Conservation (phyloP, 2,888 invertebrate genomes). For the Macrophya annulata region DNA sequence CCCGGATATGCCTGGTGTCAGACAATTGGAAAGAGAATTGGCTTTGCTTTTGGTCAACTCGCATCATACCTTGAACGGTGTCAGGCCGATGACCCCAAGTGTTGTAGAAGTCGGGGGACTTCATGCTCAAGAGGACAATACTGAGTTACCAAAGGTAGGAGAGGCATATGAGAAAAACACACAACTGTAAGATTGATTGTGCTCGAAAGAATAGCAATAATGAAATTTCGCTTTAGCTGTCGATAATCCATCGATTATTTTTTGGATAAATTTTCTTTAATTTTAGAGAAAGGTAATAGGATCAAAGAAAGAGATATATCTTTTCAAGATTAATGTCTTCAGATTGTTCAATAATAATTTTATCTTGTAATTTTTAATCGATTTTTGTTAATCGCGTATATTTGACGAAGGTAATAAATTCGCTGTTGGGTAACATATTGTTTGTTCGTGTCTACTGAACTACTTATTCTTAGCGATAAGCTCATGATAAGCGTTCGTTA, state of each 20-base stretch:
- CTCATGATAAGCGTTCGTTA: background rate
- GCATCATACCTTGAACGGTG: slow-evolving; percentile 80
- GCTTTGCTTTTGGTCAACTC: slow-evolving; percentile 79
- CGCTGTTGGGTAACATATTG: background rate
- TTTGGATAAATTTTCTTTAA: background rate
- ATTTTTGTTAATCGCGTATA: background rate
- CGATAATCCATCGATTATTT: background rate
- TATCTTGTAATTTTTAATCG: background rate
- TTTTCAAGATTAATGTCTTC: background rate
- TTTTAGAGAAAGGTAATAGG: background rate
- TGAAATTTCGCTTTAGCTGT: background rate
- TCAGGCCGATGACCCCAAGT: slow-evolving; percentile 79
- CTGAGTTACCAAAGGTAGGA: slow-evolving; percentile 30
- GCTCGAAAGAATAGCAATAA: background rate
- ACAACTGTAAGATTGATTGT: background rate
- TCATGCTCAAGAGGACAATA: slow-evolving; percentile 66
- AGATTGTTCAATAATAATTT: background rate
- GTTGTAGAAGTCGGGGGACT: slow-evolving; percentile 81
- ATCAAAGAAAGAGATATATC: background rate
- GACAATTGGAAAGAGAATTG: slow-evolving; percentile 65
- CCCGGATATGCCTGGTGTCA: slow-evolving; percentile 48
- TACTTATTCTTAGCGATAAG: background rate
- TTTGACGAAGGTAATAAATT: background rate
- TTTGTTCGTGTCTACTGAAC: background rate
- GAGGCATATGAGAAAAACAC: background rate